Evolutionary conservation across 2,797 vertebrate genomes (phyloP).

Genomic region (Syngnathus rostellatus): DNA sequence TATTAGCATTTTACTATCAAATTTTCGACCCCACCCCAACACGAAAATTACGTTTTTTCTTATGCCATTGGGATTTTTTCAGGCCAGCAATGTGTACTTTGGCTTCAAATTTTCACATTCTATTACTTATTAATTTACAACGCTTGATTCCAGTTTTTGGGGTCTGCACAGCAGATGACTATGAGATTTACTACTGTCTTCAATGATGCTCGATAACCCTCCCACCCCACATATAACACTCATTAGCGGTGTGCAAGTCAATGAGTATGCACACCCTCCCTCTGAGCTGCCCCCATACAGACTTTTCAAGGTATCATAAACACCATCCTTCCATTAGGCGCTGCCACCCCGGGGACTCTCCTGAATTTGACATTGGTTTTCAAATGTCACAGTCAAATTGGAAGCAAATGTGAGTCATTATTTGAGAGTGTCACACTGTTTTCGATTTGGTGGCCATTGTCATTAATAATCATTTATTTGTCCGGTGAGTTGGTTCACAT

Average conservation of each 20-base stretch:
- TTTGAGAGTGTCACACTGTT: conserved; percentile 42
- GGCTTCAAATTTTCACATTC: no score
- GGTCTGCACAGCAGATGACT: neutral
- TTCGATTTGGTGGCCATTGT: conserved; percentile 13
- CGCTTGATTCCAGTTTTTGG: no score
- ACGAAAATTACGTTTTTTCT: no score
- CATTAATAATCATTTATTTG: neutral
- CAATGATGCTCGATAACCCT: neutral
- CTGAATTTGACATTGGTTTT: conserved; percentile 64
- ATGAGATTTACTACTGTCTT: neutral
- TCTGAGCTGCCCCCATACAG: neutral
- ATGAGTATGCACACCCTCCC: no score
- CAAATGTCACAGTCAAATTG: conserved; percentile 60
- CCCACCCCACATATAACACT: neutral
- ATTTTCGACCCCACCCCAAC: no score
- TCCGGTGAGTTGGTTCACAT: neutral
- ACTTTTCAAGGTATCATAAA: neutral
- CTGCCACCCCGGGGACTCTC: conserved; percentile 53
- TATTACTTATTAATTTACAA: no score
- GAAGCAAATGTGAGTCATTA: conserved; percentile 53
- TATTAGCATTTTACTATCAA: no score
- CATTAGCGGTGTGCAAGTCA: neutral
- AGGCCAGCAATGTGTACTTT: no score
- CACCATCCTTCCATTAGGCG: conserved; percentile 25
- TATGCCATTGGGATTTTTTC: no score